phyloP scores from a whole-genome alignment of 2,888 invertebrate genomes.

The Psococerastis gibbosa region DNA sequence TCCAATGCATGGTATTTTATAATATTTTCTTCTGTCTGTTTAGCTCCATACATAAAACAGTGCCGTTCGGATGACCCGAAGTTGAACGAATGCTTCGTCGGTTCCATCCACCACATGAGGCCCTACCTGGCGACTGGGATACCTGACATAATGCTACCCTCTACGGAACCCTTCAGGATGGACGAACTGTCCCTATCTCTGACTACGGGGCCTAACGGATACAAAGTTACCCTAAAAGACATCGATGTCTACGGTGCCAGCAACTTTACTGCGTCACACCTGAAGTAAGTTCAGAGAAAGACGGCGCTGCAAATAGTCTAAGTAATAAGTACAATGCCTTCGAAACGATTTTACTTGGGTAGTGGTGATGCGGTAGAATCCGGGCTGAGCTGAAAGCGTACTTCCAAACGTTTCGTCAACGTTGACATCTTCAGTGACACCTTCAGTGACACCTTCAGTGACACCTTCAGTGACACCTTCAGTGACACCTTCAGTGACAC shows the following conservation, averaged over 20 bases:
- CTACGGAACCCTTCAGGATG: constrained; percentile 42
- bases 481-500: too few species aligned
- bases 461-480: too few species aligned
- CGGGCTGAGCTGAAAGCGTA: too few species aligned
- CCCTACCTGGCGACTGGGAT: constrained; percentile 29
- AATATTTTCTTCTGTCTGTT: constrained; percentile 22
- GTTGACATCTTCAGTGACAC: not conserved
- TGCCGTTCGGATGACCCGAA: constrained; percentile 42
- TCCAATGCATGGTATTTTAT: too few species aligned
- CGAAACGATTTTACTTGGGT: not conserved
- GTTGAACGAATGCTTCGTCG: constrained; percentile 29
- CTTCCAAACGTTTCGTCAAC: constrained; percentile 1
- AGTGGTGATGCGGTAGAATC: too few species aligned
- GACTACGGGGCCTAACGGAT: constrained; percentile 30
- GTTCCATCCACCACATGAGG: constrained; percentile 26
- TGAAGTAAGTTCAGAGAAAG: constrained; percentile 26
- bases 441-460: too few species aligned
- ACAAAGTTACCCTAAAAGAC: constrained; percentile 29
- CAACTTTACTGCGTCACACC: constrained; percentile 29
- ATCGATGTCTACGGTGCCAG: constrained; percentile 29
- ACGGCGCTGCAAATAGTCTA: too few species aligned
- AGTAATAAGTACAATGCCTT: too few species aligned
- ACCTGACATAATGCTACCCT: constrained; percentile 43
- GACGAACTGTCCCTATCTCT: constrained; percentile 33
- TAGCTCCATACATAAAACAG: constrained; percentile 45